A percentile compares a stretch with the other conserved stretches of the same genome.
Conservation (phyloP, 2,113 vertebrate genomes). For the Gobiocypris rarus region DNA sequence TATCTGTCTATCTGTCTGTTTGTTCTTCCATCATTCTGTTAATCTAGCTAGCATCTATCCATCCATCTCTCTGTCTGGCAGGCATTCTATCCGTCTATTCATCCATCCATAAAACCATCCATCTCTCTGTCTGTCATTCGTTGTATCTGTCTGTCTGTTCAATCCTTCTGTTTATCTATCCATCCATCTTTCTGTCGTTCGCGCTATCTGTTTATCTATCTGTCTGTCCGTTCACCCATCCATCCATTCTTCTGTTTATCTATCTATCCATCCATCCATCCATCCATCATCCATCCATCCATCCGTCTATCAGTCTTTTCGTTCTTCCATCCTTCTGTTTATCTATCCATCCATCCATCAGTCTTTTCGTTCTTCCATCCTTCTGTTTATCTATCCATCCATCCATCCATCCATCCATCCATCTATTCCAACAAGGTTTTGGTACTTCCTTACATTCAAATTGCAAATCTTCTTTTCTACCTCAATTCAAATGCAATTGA, state of each 20-base stretch:
- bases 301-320: no score
- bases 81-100: neutral
- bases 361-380: no score
- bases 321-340: no score
- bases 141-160: fast-evolving
- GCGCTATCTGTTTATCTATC: no score
- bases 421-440: neutral
- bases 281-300: no score
- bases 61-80: neutral
- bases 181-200: no score
- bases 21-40: neutral
- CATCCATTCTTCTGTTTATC: no score
- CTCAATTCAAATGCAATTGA: neutral
- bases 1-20: fast-evolving
- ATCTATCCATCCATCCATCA: no score
- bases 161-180: fast-evolving
- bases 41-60: neutral
- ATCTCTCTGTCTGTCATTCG: neutral
- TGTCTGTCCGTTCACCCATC: fast-evolving
- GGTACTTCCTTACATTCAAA: neutral
- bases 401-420: neutral
- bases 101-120: neutral
- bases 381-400: neutral
- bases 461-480: neutral
- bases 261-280: no score